Percentiles rank a stretch among this genome's conserved stretches.
Conservation (phyloP, 2,888 invertebrate genomes). For the Ornithoptera priamus region DNA sequence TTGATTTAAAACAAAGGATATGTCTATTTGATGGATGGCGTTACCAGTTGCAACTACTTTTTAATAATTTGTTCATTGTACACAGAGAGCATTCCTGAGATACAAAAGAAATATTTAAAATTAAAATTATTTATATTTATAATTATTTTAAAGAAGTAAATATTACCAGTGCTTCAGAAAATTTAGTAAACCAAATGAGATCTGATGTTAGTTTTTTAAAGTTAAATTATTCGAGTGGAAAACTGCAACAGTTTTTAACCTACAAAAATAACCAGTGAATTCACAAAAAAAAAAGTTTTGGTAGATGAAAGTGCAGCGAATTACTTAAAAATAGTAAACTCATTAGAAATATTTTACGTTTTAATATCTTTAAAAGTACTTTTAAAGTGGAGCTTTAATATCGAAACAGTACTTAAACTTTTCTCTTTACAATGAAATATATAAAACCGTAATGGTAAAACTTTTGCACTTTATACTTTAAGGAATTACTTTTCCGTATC, state of each 20-base stretch:
- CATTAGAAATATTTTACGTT: not conserved
- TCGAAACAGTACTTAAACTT: slow-evolving; percentile 8
- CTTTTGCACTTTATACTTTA: slow-evolving; percentile 9
- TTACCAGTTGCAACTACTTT: no score
- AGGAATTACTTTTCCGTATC: slow-evolving; percentile 1
- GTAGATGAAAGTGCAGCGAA: not conserved
- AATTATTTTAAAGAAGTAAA: no score
- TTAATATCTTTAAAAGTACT: slow-evolving; percentile 3
- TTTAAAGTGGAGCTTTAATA: slow-evolving; percentile 1
- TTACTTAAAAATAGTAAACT: not conserved
- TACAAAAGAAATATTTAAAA: no score
- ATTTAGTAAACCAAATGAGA: no score
- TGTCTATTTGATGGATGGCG: no score
- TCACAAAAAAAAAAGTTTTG: not conserved
- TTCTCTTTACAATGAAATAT: slow-evolving; percentile 5
- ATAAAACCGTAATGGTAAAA: slow-evolving; percentile 12
- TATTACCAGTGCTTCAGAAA: no score
- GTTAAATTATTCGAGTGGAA: not conserved
- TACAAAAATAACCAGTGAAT: not conserved
- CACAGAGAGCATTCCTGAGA: no score
- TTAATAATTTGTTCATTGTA: no score
- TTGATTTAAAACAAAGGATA: no score
- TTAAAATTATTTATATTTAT: no score
- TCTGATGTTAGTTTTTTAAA: not conserved
- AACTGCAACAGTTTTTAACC: not conserved